Evolutionary conservation across 2,888 invertebrate genomes (phyloP), one percentile per base, ranked within the genome.

Genomic region (Apantesis nais): DNA sequence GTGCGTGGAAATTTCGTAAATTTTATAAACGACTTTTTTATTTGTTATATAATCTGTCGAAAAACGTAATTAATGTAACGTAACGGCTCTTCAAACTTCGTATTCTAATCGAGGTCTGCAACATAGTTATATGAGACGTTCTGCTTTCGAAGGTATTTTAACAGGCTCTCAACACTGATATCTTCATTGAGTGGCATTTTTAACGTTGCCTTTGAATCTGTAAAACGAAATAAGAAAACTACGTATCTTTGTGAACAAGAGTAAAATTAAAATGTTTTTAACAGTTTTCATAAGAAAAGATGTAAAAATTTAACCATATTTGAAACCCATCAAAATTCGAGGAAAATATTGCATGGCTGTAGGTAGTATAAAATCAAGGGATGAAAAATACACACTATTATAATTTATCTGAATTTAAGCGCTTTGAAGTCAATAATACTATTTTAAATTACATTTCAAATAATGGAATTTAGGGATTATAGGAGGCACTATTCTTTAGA

Each of bases 141-240:
- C n/a, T 83, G 84, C 69, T 85, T 83, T 1, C 89, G 86, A 34
- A 93, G 78, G 69, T 85, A 88, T 22, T 87, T 87, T n/a, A 93
- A 79, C 1, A 94, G 77, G 44, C 83, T 88, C 61, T 92, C 90
- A 14, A 93, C 88, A 64, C 89, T 93, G 22, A 93, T 85, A 48
- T 92, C 89, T 67, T 90, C 89, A 58, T 84, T 86, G 62, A 81
- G 85, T 29, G 86, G 84, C 63, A 86, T 79, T 81, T 84, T 89
- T 66, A 91, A 68, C 1, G 87, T 88, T 0, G 81, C 77, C 58
- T 84, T 85, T 34, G 89, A 90, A 72, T 84, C 92, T 92, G 90
- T 29, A 86, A 86, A 29, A 39, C 29, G 39, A 66, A 66, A 29
- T 44, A 8, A 2, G 29, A 29, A n/a, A n/a, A 29, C 58, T 22